A percentile compares a stretch with the other conserved stretches of the same genome.
phyloP scores from a whole-genome alignment of 2,113 vertebrate species.

The Rynchops niger region DNA sequence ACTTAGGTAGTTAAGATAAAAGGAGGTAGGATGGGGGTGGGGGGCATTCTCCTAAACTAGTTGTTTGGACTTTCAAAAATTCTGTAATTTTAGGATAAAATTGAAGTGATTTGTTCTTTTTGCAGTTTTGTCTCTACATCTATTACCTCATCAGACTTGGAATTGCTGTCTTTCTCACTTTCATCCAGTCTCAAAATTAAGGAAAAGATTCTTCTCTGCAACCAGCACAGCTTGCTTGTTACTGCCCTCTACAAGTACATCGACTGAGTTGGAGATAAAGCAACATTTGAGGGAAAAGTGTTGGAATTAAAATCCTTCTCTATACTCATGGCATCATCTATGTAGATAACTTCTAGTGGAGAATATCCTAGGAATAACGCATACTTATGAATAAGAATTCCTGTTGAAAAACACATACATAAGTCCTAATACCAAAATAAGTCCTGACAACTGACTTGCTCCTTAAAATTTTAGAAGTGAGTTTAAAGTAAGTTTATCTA shows the following conservation, averaged over 20 bases:
- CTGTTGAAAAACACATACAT: neutral
- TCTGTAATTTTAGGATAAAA: neutral
- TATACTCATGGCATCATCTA: neutral
- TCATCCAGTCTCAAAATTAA: slow-evolving; percentile 11
- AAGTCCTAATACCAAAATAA: neutral
- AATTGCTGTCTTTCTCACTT: neutral
- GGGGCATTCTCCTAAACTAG: neutral
- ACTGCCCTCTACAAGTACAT: neutral
- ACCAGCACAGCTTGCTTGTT: neutral
- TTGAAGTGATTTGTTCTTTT: neutral
- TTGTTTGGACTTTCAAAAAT: neutral
- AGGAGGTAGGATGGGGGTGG: neutral
- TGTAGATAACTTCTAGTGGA: neutral
- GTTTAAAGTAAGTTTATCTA: neutral
- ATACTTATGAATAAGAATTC: neutral
- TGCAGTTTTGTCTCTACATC: neutral
- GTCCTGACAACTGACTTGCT: neutral
- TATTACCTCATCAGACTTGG: slow-evolving; percentile 10
- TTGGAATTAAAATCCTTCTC: neutral
- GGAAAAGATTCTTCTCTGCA: slow-evolving; percentile 10
- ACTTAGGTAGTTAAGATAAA: neutral
- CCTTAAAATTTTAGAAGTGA: neutral
- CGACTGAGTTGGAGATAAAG: neutral
- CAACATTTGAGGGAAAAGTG: neutral
- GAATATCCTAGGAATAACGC: neutral